Percentiles rank a stretch among this genome's conserved stretches.
These are phyloP conservation scores for Pollenia griseotomentosa DNA, from an alignment of 2,888 invertebrate species.

Conservation along the genomic window DNA sequence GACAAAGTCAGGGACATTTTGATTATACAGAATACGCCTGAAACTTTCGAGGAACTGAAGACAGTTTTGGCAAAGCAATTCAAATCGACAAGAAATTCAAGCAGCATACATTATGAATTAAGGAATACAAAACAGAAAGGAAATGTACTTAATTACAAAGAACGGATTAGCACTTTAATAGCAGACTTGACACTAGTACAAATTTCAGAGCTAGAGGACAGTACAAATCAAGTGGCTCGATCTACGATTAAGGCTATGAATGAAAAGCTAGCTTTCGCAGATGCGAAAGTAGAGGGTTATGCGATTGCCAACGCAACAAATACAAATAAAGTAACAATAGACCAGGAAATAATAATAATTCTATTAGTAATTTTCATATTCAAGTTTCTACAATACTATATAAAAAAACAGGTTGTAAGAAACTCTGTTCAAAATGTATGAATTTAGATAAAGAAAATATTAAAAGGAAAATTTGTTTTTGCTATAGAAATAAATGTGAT, in stretches of 20 bases:
- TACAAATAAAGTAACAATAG: too few species aligned
- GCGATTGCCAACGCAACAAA: too few species aligned
- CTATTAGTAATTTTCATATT: too few species aligned
- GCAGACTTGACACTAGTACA: neutral
- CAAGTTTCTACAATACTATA: too few species aligned
- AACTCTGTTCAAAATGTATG: too few species aligned
- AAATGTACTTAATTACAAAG: conserved; percentile 9
- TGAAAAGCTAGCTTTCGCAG: too few species aligned
- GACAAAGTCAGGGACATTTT: neutral
- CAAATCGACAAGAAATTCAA: neutral
- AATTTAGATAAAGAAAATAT: neutral
- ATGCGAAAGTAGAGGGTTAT: too few species aligned
- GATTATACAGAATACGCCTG: neutral
- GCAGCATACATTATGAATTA: conserved; percentile 13
- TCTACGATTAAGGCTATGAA: neutral
- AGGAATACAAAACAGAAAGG: conserved; percentile 33
- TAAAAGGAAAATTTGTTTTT: too few species aligned
- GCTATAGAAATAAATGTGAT: neutral
- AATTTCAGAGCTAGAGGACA: neutral
- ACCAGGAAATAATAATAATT: too few species aligned
- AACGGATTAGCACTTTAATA: neutral
- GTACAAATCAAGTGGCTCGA: neutral
- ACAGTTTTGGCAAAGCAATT: neutral
- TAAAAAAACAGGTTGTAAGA: too few species aligned
- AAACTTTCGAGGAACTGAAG: neutral